Evolutionary conservation across 1,140 invertebrate genomes (phyloP).

Genomic region (Diabrotica undecimpunctata): DNA sequence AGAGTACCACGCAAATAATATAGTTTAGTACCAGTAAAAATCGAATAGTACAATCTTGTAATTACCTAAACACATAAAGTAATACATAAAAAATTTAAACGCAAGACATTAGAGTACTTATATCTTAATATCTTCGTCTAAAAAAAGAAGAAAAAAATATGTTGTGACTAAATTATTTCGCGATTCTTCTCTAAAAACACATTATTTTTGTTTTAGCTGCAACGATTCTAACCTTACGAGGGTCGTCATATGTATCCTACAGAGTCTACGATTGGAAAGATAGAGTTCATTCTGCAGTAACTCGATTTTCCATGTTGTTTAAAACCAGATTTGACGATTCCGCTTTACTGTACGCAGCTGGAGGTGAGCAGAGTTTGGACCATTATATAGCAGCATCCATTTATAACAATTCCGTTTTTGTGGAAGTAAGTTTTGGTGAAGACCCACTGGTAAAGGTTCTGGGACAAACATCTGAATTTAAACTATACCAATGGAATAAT

Average conservation of each 20-base stretch:
- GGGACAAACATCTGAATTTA: constrained; percentile 61
- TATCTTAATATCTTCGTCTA: too few relatives aligned
- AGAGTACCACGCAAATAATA: too few relatives aligned
- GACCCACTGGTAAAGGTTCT: constrained; percentile 65
- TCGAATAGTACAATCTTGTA: too few relatives aligned
- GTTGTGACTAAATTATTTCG: too few relatives aligned
- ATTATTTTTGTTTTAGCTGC: constrained; percentile 60
- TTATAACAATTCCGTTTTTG: constrained; percentile 69
- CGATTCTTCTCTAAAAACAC: too few relatives aligned
- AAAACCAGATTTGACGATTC: constrained; percentile 86
- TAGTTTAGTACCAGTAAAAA: too few relatives aligned
- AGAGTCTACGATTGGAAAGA: constrained; percentile 91
- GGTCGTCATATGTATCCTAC: constrained; percentile 90
- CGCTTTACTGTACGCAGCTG: constrained; percentile 81
- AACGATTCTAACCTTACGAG: constrained; percentile 79
- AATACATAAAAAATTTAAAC: too few relatives aligned
- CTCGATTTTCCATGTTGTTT: constrained; percentile 82
- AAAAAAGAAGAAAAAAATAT: too few relatives aligned
- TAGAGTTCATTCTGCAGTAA: constrained; percentile 80
- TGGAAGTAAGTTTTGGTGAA: constrained; percentile 82
- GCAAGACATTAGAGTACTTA: too few relatives aligned
- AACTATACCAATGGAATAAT: constrained; percentile 82
- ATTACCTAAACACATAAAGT: too few relatives aligned
- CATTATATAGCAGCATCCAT: constrained; percentile 83
- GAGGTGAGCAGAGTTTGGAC: constrained; percentile 71